phyloP scores from a whole-genome alignment of 2,888 invertebrate species.

The Mesopsocus fuscifrons region DNA sequence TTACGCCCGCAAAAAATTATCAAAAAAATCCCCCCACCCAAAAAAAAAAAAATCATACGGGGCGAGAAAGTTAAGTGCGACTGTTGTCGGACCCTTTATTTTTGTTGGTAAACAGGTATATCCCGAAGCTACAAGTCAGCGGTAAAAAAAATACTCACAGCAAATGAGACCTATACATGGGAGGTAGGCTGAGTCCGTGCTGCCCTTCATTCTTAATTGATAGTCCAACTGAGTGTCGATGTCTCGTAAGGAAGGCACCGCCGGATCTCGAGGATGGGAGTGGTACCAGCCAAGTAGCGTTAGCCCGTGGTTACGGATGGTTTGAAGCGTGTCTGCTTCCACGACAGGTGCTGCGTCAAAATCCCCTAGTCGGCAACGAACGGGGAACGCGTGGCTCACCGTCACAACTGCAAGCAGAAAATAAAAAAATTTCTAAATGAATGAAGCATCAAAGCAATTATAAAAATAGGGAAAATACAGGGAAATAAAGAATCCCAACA shows the following conservation, averaged over 20 bases:
- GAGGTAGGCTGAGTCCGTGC: constrained; percentile 75
- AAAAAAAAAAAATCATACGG: no score
- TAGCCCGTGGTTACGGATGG: constrained; percentile 63
- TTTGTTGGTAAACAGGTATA: no score
- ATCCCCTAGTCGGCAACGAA: constrained; percentile 63
- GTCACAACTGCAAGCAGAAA: constrained; percentile 45
- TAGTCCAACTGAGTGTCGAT: constrained; percentile 87
- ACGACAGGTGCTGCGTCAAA: constrained; percentile 53
- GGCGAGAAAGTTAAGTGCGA: no score
- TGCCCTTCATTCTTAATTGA: constrained; percentile 85
- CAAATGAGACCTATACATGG: constrained; percentile 86
- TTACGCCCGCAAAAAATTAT: no score
- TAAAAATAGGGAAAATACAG: not conserved
- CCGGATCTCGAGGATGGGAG: constrained; percentile 74
- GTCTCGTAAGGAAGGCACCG: constrained; percentile 72
- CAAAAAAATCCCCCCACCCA: no score
- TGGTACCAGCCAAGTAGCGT: constrained; percentile 90
- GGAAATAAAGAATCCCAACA: constrained; percentile 11
- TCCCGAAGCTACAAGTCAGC: no score
- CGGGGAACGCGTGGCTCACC: constrained; percentile 77
- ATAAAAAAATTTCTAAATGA: constrained; percentile 9
- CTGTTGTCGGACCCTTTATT: no score
- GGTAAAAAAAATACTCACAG: constrained; percentile 51
- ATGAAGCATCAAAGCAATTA: not conserved
- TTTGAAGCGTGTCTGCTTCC: constrained; percentile 63